Conservation (phyloP, 2,797 vertebrate species). For the Pseudochromis fuscus region DNA sequence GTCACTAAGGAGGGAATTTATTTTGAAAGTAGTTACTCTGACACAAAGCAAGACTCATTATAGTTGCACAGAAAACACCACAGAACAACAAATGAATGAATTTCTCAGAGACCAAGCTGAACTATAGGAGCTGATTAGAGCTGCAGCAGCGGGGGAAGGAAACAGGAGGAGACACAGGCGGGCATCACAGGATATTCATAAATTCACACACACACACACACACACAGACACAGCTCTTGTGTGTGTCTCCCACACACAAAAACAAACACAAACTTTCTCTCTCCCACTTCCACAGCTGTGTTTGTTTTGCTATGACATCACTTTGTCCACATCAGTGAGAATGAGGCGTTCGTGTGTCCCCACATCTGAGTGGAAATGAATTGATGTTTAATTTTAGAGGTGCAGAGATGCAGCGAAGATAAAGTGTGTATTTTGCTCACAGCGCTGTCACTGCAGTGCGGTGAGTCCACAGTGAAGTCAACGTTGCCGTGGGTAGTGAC, state of each 20-base stretch:
- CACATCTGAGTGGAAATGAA: neutral
- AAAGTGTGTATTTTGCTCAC: constrained; percentile 2
- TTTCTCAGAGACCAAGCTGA: constrained; percentile 1
- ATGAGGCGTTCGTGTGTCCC: neutral
- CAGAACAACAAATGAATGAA: constrained; percentile 20
- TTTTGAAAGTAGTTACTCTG: too few relatives aligned
- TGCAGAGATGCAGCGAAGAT: neutral
- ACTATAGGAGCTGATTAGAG: constrained; percentile 44
- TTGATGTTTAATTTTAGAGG: neutral
- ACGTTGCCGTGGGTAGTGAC: constrained; percentile 2
- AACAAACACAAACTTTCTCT: neutral
- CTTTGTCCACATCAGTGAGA: constrained; percentile 6
- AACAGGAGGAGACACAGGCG: constrained; percentile 26
- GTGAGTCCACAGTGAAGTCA: constrained; percentile 10
- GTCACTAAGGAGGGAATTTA: too few relatives aligned
- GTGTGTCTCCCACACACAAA: constrained; percentile 3
- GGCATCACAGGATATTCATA: constrained; percentile 33
- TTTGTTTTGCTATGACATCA: neutral
- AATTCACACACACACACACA: neutral
- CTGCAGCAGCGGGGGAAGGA: constrained; percentile 7
- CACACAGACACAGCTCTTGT: neutral
- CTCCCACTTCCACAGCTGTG: neutral
- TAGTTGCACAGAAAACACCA: neutral
- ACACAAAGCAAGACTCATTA: neutral
- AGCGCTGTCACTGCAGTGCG: neutral